These are phyloP conservation scores for Cochlearius cochlearius DNA, from an alignment of 2,113 vertebrate genomes.

Conservation along the genomic window DNA sequence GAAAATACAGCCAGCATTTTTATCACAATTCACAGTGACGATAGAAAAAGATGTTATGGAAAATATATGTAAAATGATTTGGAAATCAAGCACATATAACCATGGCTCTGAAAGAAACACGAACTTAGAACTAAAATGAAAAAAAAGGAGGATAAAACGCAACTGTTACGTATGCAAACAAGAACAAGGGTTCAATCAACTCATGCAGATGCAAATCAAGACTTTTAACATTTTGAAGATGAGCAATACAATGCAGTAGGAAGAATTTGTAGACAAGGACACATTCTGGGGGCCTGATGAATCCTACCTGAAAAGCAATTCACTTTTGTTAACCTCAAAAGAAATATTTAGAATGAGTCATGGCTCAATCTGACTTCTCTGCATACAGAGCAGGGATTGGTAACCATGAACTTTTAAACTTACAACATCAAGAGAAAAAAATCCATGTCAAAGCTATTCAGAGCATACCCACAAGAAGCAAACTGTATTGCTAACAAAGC, in stretches of 20 bases:
- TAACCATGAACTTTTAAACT: neutral
- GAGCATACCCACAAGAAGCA: neutral
- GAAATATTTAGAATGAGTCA: neutral
- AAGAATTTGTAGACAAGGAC: neutral
- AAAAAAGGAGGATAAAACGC: neutral
- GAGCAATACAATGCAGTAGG: neutral
- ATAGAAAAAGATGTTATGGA: neutral
- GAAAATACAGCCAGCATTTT: neutral
- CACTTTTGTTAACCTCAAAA: neutral
- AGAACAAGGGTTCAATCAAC: slow-evolving; percentile 16
- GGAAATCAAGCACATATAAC: neutral
- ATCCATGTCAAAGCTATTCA: neutral
- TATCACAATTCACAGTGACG: neutral
- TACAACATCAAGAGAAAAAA: neutral
- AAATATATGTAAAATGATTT: neutral
- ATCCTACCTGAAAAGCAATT: slow-evolving; percentile 18
- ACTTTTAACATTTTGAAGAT: neutral
- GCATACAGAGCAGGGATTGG: neutral
- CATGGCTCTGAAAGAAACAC: neutral
- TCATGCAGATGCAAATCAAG: slow-evolving; percentile 32
- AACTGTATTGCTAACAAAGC: neutral
- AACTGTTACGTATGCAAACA: neutral
- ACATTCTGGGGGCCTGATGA: neutral
- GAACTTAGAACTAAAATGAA: neutral
- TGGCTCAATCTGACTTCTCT: neutral